A percentile compares a stretch with the other conserved stretches of the same genome.
phyloP scores from a whole-genome alignment of 2,113 vertebrate species.

The Daubentonia madagascariensis region DNA sequence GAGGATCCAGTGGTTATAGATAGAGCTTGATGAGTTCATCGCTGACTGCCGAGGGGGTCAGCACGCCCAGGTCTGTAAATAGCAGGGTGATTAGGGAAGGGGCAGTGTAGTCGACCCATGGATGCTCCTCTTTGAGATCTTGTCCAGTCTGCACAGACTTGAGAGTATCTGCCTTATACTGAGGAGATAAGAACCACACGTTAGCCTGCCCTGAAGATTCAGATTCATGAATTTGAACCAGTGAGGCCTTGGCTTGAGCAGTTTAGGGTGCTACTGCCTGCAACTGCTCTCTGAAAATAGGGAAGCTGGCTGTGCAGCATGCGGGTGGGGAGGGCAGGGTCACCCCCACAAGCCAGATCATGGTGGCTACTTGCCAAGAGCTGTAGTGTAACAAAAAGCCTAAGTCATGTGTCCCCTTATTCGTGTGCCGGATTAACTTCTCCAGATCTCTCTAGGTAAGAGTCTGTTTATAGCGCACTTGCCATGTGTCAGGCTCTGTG shows the following conservation, averaged over 20 bases:
- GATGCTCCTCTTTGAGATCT: slow-evolving; percentile 92
- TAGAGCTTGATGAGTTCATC: slow-evolving; percentile 99
- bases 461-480: not conserved
- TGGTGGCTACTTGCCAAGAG: rapidly evolving
- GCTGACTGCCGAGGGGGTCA: slow-evolving; percentile 96
- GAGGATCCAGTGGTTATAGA: slow-evolving; percentile 78
- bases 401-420: not conserved
- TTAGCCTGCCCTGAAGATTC: not conserved
- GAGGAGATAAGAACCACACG: not conserved
- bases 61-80: slow-evolving; percentile 96
- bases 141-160: slow-evolving; percentile 82
- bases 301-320: not conserved
- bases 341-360: not conserved
- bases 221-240: not conserved
- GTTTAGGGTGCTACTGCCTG: rapidly evolving
- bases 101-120: slow-evolving; percentile 95
- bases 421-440: not conserved
- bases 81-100: slow-evolving; percentile 96
- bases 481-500: not conserved
- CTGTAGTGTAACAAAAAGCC: not conserved
- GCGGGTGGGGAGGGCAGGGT: rapidly evolving
- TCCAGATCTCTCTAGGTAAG: not conserved
- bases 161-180: slow-evolving; percentile 97
- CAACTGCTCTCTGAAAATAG: rapidly evolving
- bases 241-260: not conserved